Conservation (phyloP, 2,888 invertebrate species). For the Shargacucullia verbasci region DNA sequence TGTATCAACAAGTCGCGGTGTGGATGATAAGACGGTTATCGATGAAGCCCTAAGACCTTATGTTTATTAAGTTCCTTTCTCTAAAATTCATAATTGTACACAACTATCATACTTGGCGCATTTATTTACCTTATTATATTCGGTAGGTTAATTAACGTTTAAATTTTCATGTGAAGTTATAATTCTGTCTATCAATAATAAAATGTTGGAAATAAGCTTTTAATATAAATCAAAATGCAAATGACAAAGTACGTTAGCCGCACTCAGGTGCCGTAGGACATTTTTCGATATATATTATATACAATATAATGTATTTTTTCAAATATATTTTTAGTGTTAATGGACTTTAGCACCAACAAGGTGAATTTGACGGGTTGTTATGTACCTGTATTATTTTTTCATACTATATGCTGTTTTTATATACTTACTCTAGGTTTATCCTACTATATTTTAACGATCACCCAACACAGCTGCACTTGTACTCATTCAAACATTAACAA, state of each 20-base stretch:
- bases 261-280: slow-evolving; percentile 17
- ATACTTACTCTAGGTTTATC: slow-evolving; percentile 10
- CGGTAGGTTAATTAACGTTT: slow-evolving; percentile 39
- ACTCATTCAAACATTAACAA: slow-evolving; percentile 39
- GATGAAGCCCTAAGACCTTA: slow-evolving; percentile 19
- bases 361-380: slow-evolving; percentile 26
- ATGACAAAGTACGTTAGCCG: slow-evolving; percentile 22
- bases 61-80: slow-evolving; percentile 40
- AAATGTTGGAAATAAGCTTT: slow-evolving; percentile 47
- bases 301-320: slow-evolving; percentile 25
- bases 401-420: slow-evolving; percentile 8
- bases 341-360: slow-evolving; percentile 10
- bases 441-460: slow-evolving; percentile 35
- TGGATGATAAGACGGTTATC: slow-evolving; percentile 17
- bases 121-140: slow-evolving; percentile 42
- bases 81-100: slow-evolving; percentile 25
- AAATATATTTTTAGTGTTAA: slow-evolving; percentile 42
- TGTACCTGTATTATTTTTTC: slow-evolving; percentile 7
- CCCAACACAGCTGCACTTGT: slow-evolving; percentile 37
- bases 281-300: slow-evolving; percentile 11
- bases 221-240: slow-evolving; percentile 17
- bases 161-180: slow-evolving; percentile 24
- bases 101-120: slow-evolving; percentile 26
- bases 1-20: not conserved
- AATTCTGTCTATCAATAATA: slow-evolving; percentile 33